Evolutionary conservation across 2,888 invertebrate species (phyloP).

Genomic region (Trisateles emortualis): DNA sequence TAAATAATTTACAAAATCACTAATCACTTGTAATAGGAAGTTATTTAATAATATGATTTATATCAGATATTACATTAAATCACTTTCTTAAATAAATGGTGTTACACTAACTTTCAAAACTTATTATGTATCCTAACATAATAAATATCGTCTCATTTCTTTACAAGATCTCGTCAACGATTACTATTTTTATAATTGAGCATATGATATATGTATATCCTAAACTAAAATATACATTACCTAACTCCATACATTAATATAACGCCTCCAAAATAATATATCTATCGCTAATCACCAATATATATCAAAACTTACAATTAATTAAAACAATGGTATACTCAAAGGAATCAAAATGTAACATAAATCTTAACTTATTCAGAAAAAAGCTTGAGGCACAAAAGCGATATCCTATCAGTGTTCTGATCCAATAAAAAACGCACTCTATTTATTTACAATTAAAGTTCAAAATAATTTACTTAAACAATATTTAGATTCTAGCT

Average conservation of each 20-base stretch:
- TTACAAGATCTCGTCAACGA: slow-evolving; percentile 32
- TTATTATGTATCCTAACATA: neutral
- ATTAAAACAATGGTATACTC: slow-evolving; percentile 48
- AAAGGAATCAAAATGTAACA: slow-evolving; percentile 37
- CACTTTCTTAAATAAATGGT: neutral
- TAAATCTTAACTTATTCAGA: slow-evolving; percentile 43
- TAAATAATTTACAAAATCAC: too few species aligned
- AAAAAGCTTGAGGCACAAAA: slow-evolving; percentile 39
- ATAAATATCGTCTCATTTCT: slow-evolving; percentile 11
- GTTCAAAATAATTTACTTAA: slow-evolving; percentile 19
- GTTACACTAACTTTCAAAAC: neutral
- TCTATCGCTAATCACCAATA: slow-evolving; percentile 56
- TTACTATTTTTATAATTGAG: slow-evolving; percentile 36
- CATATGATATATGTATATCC: slow-evolving; percentile 36
- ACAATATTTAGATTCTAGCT: slow-evolving; percentile 20
- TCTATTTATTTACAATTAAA: neutral
- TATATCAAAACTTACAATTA: slow-evolving; percentile 52
- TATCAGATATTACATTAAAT: too few species aligned
- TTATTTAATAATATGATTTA: too few species aligned
- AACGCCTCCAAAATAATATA: slow-evolving; percentile 60
- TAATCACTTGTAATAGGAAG: too few species aligned
- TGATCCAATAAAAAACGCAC: slow-evolving; percentile 11
- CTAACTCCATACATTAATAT: slow-evolving; percentile 51
- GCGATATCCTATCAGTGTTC: slow-evolving; percentile 15
- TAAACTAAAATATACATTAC: slow-evolving; percentile 30